These are phyloP conservation scores for Cairina moschata DNA, from an alignment of 2,113 vertebrate genomes.

Conservation along the genomic window DNA sequence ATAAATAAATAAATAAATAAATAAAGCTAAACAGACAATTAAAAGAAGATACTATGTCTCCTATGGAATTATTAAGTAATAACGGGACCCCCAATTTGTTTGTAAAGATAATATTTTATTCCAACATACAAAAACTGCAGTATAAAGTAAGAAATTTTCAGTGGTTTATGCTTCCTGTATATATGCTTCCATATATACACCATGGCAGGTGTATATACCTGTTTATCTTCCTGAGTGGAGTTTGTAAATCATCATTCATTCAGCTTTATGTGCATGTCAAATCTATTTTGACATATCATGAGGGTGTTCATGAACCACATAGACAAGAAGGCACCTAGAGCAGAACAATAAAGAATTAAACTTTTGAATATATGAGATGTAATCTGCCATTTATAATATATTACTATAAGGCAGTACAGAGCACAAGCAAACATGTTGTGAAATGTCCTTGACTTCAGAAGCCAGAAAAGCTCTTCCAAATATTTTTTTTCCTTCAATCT, in stretches of 20 bases:
- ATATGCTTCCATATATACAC: no score
- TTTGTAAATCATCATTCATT: not conserved
- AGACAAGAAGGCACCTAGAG: not conserved
- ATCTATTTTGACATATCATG: not conserved
- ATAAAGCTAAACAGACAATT: not conserved
- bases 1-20: not conserved
- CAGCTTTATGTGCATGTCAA: not conserved
- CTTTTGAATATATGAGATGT: not conserved
- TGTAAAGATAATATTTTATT: not conserved
- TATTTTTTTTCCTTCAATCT: not conserved
- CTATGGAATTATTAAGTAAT: not conserved
- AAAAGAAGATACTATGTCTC: not conserved
- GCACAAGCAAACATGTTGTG: not conserved
- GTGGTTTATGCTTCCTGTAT: not conserved
- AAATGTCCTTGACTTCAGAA: not conserved
- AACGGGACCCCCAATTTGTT: not conserved
- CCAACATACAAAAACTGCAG: not conserved
- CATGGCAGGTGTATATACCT: not conserved
- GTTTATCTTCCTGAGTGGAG: not conserved
- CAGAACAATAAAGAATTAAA: not conserved
- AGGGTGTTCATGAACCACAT: not conserved
- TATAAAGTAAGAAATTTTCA: not conserved
- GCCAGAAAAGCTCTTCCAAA: not conserved
- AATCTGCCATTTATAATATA: slow-evolving; percentile 13
- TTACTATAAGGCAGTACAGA: not conserved